Percentiles rank a stretch among this genome's conserved stretches.
These are phyloP conservation scores for Cheilosia impressa DNA, from an alignment of 2,888 invertebrate species.

Conservation along the genomic window DNA sequence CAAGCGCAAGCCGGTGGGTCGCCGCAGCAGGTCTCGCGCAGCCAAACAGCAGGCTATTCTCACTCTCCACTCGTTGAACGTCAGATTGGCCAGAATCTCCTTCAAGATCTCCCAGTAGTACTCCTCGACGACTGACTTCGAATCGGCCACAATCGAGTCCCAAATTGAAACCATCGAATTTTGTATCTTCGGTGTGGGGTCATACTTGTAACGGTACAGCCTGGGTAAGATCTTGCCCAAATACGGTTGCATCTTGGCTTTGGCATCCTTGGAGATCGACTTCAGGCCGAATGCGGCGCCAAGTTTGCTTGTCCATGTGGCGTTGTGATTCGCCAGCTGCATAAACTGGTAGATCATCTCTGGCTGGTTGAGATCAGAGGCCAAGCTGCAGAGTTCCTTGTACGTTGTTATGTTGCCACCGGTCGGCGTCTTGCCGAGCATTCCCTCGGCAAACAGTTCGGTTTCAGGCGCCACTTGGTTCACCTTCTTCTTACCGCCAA, in stretches of 20 bases:
- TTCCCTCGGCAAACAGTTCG: conserved; percentile 94
- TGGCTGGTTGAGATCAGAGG: conserved; percentile 97
- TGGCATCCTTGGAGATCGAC: conserved; percentile 92
- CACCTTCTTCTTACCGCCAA: conserved; percentile 90
- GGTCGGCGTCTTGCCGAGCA: conserved; percentile 93
- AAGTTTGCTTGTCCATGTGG: conserved; percentile 95
- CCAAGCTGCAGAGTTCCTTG: conserved; percentile 96
- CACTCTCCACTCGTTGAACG: conserved; percentile 93
- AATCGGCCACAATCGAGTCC: conserved; percentile 94
- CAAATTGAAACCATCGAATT: conserved; percentile 97
- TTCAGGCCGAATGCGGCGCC: conserved; percentile 97
- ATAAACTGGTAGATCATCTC: conserved; percentile 98
- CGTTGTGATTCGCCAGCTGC: conserved; percentile 97
- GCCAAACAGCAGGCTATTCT: conserved; percentile 96
- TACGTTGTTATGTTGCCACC: conserved; percentile 96
- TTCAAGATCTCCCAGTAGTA: conserved; percentile 85
- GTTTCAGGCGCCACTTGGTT: conserved; percentile 92
- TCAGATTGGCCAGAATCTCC: conserved; percentile 92
- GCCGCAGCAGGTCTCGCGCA: conserved; percentile 92
- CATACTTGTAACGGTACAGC: conserved; percentile 92
- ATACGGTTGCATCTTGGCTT: conserved; percentile 91
- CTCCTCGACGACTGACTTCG: conserved; percentile 89
- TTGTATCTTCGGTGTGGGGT: conserved; percentile 96
- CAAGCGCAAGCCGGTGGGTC: conserved; percentile 82
- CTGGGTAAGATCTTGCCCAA: conserved; percentile 94